A percentile compares a stretch with the other conserved stretches of the same genome.
Evolutionary conservation across 2,888 invertebrate genomes (phyloP).

Genomic region (Resseliella maxima): DNA sequence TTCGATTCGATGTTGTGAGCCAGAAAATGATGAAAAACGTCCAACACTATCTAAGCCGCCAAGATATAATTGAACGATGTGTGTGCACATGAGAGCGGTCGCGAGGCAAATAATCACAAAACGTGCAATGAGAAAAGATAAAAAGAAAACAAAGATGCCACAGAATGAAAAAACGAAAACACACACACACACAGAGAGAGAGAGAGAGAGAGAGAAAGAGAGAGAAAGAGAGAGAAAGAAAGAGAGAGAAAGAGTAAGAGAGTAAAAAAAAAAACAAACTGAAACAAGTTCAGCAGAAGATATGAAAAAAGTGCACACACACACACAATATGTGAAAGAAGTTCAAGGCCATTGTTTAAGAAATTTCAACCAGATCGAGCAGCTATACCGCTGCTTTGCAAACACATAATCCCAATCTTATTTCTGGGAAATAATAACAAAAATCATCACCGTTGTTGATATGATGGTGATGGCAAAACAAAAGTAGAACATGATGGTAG

Average conservation of each 20-base stretch:
- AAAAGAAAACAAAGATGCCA: neutral
- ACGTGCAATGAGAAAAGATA: neutral
- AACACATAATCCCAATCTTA: neutral
- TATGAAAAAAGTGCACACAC: too few species aligned
- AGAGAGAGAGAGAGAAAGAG: too few species aligned
- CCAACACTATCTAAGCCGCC: neutral
- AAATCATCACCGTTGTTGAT: neutral
- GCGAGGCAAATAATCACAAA: too few species aligned
- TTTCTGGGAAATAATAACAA: neutral
- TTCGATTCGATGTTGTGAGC: neutral
- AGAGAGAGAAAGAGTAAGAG: neutral
- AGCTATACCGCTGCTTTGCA: neutral
- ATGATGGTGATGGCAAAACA: too few species aligned
- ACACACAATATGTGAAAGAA: too few species aligned
- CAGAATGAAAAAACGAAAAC: neutral
- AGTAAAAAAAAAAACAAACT: too few species aligned
- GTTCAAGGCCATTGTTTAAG: constrained; percentile 41
- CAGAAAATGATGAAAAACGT: neutral
- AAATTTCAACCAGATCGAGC: neutral
- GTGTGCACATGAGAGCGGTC: neutral
- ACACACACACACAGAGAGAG: neutral
- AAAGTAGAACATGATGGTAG: neutral
- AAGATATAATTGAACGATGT: constrained; percentile 30
- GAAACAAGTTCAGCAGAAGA: neutral
- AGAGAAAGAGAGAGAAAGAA: neutral